Conservation (phyloP, 2,113 vertebrate species). For the Indri indri region DNA sequence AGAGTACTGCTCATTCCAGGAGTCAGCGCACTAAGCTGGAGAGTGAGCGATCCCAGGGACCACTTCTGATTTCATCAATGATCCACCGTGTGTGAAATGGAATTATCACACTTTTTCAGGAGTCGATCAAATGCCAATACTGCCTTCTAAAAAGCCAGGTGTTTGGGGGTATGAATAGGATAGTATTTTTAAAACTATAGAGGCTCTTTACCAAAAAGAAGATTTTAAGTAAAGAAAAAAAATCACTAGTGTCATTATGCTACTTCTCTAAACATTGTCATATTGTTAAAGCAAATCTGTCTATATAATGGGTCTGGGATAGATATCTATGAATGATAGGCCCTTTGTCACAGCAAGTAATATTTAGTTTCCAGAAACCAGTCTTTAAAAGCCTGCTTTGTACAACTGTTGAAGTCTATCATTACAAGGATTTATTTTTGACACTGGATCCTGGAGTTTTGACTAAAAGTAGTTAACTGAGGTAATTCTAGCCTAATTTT, state of each 20-base stretch:
- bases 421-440: constrained; percentile 66
- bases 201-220: neutral
- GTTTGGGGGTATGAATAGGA: neutral
- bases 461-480: constrained; percentile 56
- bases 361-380: constrained; percentile 59
- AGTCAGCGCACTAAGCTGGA: neutral
- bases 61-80: neutral
- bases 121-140: neutral
- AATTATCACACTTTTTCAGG: neutral
- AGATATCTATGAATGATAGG: constrained; percentile 9
- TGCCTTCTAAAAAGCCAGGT: neutral
- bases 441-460: constrained; percentile 36
- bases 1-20: neutral
- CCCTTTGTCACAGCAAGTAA: constrained; percentile 11
- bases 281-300: constrained; percentile 35
- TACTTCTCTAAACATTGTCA: constrained; percentile 11
- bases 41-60: neutral
- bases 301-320: neutral
- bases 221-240: neutral
- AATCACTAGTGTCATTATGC: neutral
- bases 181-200: constrained; percentile 4
- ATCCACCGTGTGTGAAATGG: neutral
- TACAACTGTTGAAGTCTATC: constrained; percentile 60
- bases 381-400: constrained; percentile 62
- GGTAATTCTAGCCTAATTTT: constrained; percentile 70